Conservation (phyloP, 2,797 vertebrate genomes). For the Enteromius anoplus region DNA sequence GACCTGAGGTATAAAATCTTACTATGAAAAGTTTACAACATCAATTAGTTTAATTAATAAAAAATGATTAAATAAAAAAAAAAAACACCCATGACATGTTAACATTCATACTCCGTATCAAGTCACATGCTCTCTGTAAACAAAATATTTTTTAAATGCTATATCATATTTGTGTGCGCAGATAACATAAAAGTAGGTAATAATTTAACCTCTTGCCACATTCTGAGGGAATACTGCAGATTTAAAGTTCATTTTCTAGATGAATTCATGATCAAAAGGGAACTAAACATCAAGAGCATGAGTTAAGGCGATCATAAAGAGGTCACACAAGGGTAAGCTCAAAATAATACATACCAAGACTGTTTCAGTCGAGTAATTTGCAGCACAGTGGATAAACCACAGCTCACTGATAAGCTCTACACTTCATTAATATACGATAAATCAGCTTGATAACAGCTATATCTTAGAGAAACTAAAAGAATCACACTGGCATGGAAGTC, state of each 20-base stretch:
- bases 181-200: not conserved
- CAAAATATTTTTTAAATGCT: not conserved
- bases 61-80: not conserved
- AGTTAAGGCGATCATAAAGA: not conserved
- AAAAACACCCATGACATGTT: not conserved
- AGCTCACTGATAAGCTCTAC: not conserved
- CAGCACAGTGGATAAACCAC: not conserved
- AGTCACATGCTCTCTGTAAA: conserved; percentile 22
- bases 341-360: conserved; percentile 1
- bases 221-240: not conserved
- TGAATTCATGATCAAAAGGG: not conserved
- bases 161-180: not conserved
- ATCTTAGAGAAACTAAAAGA: conserved; percentile 5
- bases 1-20: conserved; percentile 29
- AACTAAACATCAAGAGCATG: not conserved
- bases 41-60: not conserved
- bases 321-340: not conserved
- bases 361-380: not conserved
- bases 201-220: not conserved
- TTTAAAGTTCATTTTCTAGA: not conserved
- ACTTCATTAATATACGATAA: not conserved
- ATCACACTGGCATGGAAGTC: conserved; percentile 5
- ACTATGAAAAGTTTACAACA: not conserved
- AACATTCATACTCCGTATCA: not conserved
- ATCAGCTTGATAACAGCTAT: not conserved